A percentile compares a stretch with the other conserved stretches of the same genome.
Evolutionary conservation across 2,797 vertebrate species (phyloP).

Genomic region (Pseudochirops cupreus): DNA sequence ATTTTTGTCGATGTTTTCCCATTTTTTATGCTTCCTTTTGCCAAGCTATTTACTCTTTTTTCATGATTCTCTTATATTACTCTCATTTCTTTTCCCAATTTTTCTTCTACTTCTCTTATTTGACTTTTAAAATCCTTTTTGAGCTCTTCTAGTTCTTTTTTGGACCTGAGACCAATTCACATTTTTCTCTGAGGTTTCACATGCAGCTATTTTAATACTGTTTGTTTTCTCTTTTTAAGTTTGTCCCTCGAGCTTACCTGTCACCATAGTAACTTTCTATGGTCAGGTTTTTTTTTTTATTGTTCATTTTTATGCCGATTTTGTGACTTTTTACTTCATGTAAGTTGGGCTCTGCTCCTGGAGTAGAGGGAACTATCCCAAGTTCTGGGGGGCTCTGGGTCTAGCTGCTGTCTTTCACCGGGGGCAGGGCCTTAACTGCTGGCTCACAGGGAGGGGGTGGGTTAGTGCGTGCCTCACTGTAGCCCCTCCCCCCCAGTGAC

Average conservation of each 20-base stretch:
- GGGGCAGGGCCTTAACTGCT: neutral
- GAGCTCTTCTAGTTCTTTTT: neutral
- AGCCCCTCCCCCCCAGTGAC: no score
- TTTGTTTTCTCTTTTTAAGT: no score
- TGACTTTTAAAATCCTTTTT: neutral
- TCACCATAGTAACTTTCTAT: neutral
- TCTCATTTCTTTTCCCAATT: neutral
- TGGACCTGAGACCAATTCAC: no score
- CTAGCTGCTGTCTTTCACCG: neutral
- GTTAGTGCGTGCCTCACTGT: no score
- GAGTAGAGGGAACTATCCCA: neutral
- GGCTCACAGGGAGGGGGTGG: no score
- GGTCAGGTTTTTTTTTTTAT: neutral
- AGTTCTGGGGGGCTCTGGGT: neutral
- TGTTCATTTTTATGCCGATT: neutral
- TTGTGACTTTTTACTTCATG: neutral
- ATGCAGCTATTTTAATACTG: no score
- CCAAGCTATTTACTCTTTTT: neutral
- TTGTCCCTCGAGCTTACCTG: neutral
- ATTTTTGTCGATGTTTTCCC: neutral
- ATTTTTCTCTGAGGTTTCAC: no score
- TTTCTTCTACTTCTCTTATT: neutral
- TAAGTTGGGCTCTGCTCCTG: neutral
- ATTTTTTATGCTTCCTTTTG: neutral
- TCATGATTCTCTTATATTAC: no score